Evolutionary conservation across 2,113 vertebrate species (phyloP).

Genomic region (Pseudorasbora parva): DNA sequence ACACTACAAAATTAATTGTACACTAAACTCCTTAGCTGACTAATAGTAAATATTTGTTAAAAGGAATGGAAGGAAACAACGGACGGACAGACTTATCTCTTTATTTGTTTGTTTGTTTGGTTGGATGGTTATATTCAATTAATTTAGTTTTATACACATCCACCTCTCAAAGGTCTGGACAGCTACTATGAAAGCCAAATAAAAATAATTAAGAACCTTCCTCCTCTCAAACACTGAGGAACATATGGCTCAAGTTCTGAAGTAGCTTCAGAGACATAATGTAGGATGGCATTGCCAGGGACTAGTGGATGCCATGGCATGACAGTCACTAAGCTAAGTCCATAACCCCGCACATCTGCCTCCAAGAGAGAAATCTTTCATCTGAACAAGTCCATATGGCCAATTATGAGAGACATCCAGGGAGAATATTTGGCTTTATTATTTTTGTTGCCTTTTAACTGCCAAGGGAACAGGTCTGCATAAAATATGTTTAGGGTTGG

Average conservation of each 20-base stretch:
- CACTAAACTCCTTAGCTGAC: not conserved
- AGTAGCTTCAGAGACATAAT: conserved; percentile 54
- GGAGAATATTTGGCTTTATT: conserved; percentile 71
- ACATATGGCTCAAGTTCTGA: conserved; percentile 54
- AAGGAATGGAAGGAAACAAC: no score
- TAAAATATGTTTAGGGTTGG: conserved; percentile 68
- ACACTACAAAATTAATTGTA: not conserved
- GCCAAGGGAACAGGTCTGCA: conserved; percentile 70
- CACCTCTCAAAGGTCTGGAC: not conserved
- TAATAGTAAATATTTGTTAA: no score
- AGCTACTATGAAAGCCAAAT: conserved; percentile 15
- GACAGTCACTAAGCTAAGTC: conserved; percentile 66
- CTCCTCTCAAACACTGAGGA: conserved; percentile 33
- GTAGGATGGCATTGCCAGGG: conserved; percentile 55
- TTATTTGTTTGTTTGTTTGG: no score
- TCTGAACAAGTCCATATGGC: conserved; percentile 77
- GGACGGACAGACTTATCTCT: no score
- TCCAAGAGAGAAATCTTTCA: conserved; percentile 71
- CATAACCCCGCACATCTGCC: conserved; percentile 72
- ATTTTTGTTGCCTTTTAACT: conserved; percentile 66
- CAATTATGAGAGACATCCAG: conserved; percentile 75
- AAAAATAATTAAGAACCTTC: conserved; percentile 39
- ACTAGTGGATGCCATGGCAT: conserved; percentile 60
- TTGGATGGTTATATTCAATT: not conserved
- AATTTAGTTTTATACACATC: not conserved